Conservation (phyloP, 2,113 vertebrate species). For the Condylura cristata region DNA sequence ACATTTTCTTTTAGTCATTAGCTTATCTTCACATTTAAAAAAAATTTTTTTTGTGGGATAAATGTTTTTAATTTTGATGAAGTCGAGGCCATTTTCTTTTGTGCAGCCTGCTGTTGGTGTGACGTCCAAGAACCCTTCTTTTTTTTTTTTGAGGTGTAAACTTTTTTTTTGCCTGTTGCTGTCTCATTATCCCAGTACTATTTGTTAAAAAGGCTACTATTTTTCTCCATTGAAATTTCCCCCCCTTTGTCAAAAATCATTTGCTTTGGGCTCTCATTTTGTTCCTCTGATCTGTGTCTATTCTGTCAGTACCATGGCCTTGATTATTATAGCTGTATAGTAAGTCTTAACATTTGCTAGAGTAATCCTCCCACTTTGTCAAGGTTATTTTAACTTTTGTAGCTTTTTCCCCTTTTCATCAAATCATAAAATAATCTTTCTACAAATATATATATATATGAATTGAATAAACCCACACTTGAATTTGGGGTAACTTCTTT, state of each 20-base stretch:
- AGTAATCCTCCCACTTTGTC: background rate
- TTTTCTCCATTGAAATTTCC: background rate
- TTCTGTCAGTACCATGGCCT: background rate
- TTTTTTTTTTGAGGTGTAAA: slow-evolving; percentile 10
- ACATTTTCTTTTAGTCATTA: background rate
- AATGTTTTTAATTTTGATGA: slow-evolving; percentile 38
- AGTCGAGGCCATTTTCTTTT: slow-evolving; percentile 3
- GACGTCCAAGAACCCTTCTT: background rate
- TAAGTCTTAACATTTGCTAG: background rate
- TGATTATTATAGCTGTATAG: background rate
- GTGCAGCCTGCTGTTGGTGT: background rate
- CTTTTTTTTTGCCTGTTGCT: background rate
- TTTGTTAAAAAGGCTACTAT: background rate
- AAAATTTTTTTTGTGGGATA: background rate
- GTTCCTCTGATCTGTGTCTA: background rate
- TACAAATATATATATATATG: background rate
- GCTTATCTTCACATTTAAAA: background rate
- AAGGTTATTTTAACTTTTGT: background rate
- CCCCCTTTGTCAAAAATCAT: background rate
- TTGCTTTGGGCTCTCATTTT: background rate
- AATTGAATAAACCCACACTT: slow-evolving; percentile 11
- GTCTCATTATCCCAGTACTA: background rate
- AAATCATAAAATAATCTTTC: background rate
- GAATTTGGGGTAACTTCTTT: background rate
- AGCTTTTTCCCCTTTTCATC: background rate